Evolutionary conservation across 2,113 vertebrate genomes (phyloP).

Genomic region (Rhagologus leucostigma): DNA sequence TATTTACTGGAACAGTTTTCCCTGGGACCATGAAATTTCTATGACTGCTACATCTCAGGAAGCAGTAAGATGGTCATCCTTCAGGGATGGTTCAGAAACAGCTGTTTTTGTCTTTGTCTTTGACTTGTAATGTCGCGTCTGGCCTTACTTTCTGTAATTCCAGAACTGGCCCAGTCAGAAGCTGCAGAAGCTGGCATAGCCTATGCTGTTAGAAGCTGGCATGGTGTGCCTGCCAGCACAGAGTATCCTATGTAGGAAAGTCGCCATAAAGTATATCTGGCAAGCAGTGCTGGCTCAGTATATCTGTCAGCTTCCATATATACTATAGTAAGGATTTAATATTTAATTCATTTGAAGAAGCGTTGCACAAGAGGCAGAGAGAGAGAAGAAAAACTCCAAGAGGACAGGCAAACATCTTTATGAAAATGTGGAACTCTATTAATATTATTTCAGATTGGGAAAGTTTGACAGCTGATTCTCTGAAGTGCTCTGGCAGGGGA

Average conservation of each 20-base stretch:
- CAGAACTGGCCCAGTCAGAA: not conserved
- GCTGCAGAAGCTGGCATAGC: not conserved
- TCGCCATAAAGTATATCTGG: not conserved
- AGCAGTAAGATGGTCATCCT: not conserved
- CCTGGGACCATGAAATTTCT: not conserved
- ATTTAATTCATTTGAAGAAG: not conserved
- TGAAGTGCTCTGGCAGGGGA: not conserved
- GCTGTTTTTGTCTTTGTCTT: not conserved
- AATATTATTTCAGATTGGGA: not conserved
- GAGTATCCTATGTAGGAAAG: not conserved
- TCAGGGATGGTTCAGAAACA: not conserved
- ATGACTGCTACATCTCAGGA: not conserved
- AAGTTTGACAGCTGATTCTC: fast-evolving
- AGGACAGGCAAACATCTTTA: not conserved
- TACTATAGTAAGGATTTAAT: not conserved
- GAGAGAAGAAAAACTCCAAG: not conserved
- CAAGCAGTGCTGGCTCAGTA: not conserved
- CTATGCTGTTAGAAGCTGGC: not conserved
- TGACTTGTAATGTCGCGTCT: not conserved
- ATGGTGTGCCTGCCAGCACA: not conserved
- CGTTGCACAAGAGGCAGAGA: not conserved
- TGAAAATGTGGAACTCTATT: not conserved
- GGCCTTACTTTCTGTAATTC: not conserved
- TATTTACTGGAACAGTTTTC: not conserved
- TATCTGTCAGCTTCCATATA: not conserved